Evolutionary conservation across 2,888 invertebrate species (phyloP), one percentile per base, ranked within the genome.

Genomic region (Lithosia quadra): DNA sequence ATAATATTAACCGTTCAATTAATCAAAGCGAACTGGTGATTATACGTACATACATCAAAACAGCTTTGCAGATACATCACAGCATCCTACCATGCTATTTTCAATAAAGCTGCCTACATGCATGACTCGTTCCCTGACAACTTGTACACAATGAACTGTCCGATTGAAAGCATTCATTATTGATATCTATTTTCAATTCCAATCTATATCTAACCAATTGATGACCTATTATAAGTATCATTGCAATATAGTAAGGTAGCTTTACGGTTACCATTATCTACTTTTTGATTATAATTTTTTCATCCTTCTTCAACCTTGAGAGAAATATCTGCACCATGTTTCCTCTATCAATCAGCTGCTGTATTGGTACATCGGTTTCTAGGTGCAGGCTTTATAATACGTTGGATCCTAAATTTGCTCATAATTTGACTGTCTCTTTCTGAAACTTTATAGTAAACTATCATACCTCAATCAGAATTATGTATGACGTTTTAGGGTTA

Each of bases 41-140:
- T 24, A 61, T 15, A 24, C 34, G 21, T 56, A 39, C 28, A 66
- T 56, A 39, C 28, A 66, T 55, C 55, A 10, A 11, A 33, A 11
- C 33, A 62, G 67, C 57, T 57, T 24, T 57, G 57, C 8, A 28
- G 34, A 21, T 57, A 28, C 15, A 63, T 24, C n/a, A 34, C 43
- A 43, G 63, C 33, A 49, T 34, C 21, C 28, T 28, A 49, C 56
- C 18, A 22, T 62, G n/a, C 24, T 53, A 36, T 55, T 61, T 60
- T 63, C 43, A 57, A 63, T 62, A 67, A 63, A 57, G 67, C 49
- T 28, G 15, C 18, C 33, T 56, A 33, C 15, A 67, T 43, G 67
- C 63, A 49, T 58, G 57, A 63, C 49, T 67, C 57, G 24, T 34
- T 56, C 8, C 21, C 7, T 57, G 39, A 56, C 43, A 21, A 43